Percentiles rank a stretch among this genome's conserved stretches.
Evolutionary conservation across 2,113 vertebrate species (phyloP).

Genomic region (Pelodiscus sinensis): DNA sequence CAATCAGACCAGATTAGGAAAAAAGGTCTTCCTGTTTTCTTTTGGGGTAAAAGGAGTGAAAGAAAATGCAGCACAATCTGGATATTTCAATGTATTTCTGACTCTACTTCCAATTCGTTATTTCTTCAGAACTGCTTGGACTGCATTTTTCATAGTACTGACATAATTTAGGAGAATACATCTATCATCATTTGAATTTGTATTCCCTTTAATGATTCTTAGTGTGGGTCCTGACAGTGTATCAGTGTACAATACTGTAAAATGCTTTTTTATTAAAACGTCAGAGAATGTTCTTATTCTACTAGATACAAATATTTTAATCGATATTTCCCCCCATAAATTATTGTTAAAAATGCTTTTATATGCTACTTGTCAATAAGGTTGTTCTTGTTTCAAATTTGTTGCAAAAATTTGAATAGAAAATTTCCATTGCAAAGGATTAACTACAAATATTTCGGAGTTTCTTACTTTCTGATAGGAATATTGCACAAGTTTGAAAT

Average conservation of each 20-base stretch:
- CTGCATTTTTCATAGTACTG: background rate
- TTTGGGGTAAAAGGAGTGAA: background rate
- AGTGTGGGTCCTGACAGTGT: slow-evolving; percentile 21
- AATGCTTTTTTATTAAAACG: slow-evolving; percentile 60
- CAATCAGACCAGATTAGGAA: background rate
- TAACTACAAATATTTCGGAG: slow-evolving; percentile 33
- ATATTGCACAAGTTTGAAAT: slow-evolving; percentile 38
- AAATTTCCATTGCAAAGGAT: slow-evolving; percentile 50
- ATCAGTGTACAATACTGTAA: slow-evolving; percentile 43
- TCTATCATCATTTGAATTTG: slow-evolving; percentile 41
- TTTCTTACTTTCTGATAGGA: slow-evolving; percentile 4
- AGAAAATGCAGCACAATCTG: background rate
- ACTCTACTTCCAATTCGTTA: background rate
- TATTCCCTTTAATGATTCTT: background rate
- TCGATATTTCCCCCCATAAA: slow-evolving; percentile 48
- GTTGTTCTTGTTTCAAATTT: slow-evolving; percentile 55
- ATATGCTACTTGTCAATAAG: slow-evolving; percentile 52
- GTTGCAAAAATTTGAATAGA: slow-evolving; percentile 55
- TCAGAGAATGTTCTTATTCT: background rate
- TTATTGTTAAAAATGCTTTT: slow-evolving; percentile 39
- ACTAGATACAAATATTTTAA: slow-evolving; percentile 29
- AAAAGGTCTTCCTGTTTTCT: background rate
- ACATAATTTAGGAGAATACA: slow-evolving; percentile 12
- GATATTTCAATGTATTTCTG: background rate
- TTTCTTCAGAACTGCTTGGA: background rate